Base-by-base conservation (phyloP, 2,797 vertebrate genomes). In the Cottoperca gobio region DNA sequence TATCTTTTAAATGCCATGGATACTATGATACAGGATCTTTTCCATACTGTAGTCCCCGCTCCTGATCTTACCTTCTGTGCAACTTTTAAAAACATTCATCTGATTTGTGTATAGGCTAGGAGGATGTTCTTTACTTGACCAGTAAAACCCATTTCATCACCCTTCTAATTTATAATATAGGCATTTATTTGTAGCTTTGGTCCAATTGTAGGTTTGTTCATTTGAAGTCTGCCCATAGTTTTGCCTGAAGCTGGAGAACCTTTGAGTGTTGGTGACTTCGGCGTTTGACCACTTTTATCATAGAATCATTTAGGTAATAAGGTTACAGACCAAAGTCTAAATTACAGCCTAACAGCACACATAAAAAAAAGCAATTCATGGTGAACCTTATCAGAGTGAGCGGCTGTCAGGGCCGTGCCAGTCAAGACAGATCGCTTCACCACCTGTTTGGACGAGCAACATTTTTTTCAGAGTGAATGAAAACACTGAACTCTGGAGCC, bases 391-490 rank as follows among this genome's bases (percentile, higher is more conserved):
- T 70, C 8, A 69, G 35, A 23, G 35, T 68, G 19, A 43, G 37
- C 59, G 72, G 50, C 33, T 63, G 63, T 71, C 43, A n/a, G 6
- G 13, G 8, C 55, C 11, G 0, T 24, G 14, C 62, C 60, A 59
- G 75, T 73, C 19, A 19, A 64, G 75, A 79, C 75, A 59, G 37
- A 84, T 81, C 37, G 2, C 37, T 40, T 62, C 52, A 62, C 40
- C 53, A 10, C 83, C 55, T 88, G 90, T 90, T 88, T 70, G 70
- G 63, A 87, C 89, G 78, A 68, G 89, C 69, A 76, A 3, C 65
- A 81, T 81, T 70, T 86, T 77, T 82, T n/a, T 46, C 39, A 57
- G 16, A 46, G 12, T 61, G 43, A 54, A 70, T 58, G 35, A 83
- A 85, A 86, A 73, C 70, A 67, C 39, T 46, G 40, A 76, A 74